Conservation (phyloP, 2,888 invertebrate genomes). For the Gandaritis pyraliata region DNA sequence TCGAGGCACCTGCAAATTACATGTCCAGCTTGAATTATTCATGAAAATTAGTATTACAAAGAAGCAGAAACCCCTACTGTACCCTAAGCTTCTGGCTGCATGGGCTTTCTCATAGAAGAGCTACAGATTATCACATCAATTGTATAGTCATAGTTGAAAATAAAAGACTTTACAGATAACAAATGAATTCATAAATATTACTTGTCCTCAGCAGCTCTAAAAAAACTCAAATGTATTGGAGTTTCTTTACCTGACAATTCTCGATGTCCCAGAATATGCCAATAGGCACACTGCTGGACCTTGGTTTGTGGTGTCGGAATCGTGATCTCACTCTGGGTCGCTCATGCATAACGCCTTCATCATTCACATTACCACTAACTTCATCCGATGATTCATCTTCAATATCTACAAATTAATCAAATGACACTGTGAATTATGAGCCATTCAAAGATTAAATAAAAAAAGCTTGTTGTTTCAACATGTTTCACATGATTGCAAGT, state of each 20-base stretch:
- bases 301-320: conserved; percentile 71
- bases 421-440: conserved; percentile 8
- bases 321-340: conserved; percentile 70
- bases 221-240: background rate
- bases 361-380: conserved; percentile 56
- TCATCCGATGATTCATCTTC: conserved; percentile 79
- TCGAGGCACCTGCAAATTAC: conserved; percentile 87
- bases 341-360: conserved; percentile 65
- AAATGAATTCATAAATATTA: background rate
- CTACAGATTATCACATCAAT: too few relatives aligned
- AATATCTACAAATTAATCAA: conserved; percentile 56
- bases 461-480: too few relatives aligned
- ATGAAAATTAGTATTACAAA: too few relatives aligned
- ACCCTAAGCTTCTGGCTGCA: too few relatives aligned
- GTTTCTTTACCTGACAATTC: conserved; percentile 88
- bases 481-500: too few relatives aligned
- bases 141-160: too few relatives aligned
- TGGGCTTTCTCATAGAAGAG: too few relatives aligned
- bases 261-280: conserved; percentile 98
- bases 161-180: too few relatives aligned
- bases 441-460: background rate
- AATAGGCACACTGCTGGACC: conserved; percentile 82
- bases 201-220: too few relatives aligned
- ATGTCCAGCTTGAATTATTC: conserved; percentile 5
- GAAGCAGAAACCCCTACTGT: too few relatives aligned